Percentiles rank a stretch among this genome's conserved stretches.
Conservation (phyloP, 30 jellyfish, hydroid and myxozoan genomes). For the Hydractinia echinata region DNA sequence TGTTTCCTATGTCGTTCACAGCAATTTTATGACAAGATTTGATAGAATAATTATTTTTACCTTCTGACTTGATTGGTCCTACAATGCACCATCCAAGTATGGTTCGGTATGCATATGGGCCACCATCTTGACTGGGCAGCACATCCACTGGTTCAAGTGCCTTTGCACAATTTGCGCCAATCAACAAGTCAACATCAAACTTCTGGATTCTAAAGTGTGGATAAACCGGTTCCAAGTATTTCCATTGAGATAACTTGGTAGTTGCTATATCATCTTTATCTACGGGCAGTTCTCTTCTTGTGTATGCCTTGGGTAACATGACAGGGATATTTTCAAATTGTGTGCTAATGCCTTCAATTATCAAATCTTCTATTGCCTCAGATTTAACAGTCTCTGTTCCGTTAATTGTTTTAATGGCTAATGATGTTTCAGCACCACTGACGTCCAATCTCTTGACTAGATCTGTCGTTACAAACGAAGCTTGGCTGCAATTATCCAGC, state of each 20-base stretch:
- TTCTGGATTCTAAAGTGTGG: slow-evolving; percentile 1
- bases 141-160: slow-evolving; percentile 4
- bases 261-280: slow-evolving; percentile 24
- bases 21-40: slow-evolving; percentile 17
- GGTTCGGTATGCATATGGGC: neutral
- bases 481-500: slow-evolving; percentile 47
- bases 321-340: neutral
- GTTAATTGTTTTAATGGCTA: slow-evolving; percentile 19
- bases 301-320: slow-evolving; percentile 20
- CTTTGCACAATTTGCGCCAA: slow-evolving; percentile 21
- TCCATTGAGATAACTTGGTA: slow-evolving; percentile 15
- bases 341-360: neutral
- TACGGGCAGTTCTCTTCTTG: slow-evolving; percentile 19
- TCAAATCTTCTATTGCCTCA: neutral
- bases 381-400: neutral
- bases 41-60: neutral
- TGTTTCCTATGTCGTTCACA: slow-evolving; percentile 7
- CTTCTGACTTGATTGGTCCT: neutral
- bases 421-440: neutral
- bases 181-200: slow-evolving; percentile 8
- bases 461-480: slow-evolving; percentile 28
- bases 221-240: neutral
- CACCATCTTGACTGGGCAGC: neutral
- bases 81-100: neutral
- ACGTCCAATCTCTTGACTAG: neutral